These are phyloP conservation scores for Huso huso DNA, from an alignment of 2,797 vertebrate genomes.

Conservation along the genomic window DNA sequence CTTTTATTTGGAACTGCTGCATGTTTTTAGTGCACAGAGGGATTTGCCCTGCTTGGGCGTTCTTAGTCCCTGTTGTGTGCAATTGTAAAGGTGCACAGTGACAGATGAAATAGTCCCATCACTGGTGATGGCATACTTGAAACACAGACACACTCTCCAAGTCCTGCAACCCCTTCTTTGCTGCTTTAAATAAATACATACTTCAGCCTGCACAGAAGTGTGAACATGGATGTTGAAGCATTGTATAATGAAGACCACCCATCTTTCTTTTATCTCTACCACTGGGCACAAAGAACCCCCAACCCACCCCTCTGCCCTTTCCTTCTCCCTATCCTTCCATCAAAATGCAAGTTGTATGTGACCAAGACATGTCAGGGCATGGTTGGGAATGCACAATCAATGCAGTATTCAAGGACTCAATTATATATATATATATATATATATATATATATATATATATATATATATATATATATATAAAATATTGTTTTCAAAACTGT, in stretches of 20 bases:
- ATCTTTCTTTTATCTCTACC: conserved; percentile 51
- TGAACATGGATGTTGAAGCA: conserved; percentile 55
- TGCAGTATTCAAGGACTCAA: conserved; percentile 81
- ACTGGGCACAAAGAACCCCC: conserved; percentile 50
- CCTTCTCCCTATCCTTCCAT: conserved; percentile 39
- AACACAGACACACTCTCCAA: conserved; percentile 58
- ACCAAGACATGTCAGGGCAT: conserved; percentile 64
- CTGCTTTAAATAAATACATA: conserved; percentile 64
- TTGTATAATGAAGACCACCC: conserved; percentile 63
- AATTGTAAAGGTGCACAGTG: conserved; percentile 43
- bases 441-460: conserved; percentile 39
- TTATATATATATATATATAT: conserved; percentile 39
- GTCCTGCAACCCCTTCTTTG: conserved; percentile 55
- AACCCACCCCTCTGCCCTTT: conserved; percentile 18
- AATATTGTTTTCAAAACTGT: conserved; percentile 61
- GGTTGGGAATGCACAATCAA: conserved; percentile 91
- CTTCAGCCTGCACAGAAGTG: conserved; percentile 71
- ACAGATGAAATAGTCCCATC: conserved; percentile 55
- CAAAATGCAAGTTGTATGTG: conserved; percentile 68
- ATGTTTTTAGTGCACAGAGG: conserved; percentile 34
- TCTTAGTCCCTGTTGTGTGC: conserved; percentile 42
- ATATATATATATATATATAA: conserved; percentile 38
- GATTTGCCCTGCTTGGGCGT: conserved; percentile 37
- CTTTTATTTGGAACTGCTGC: conserved; percentile 58
- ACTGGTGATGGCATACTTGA: conserved; percentile 79